These are phyloP conservation scores for Cheirogaleus major DNA, from an alignment of 2,797 vertebrate genomes.

Conservation along the genomic window DNA sequence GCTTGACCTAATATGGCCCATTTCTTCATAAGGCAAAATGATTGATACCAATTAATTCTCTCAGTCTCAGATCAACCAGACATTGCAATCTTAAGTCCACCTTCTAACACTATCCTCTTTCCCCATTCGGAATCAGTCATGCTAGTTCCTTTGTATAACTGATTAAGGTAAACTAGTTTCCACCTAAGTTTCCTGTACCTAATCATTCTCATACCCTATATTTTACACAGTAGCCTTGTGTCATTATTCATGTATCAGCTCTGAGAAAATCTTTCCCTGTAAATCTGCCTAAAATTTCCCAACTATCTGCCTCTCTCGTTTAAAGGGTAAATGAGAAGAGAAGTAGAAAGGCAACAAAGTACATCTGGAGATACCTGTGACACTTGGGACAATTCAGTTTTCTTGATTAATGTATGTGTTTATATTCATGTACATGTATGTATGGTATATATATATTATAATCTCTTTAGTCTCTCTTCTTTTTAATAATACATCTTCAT, in stretches of 20 bases:
- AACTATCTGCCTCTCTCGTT: fast-evolving
- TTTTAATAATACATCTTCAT: background rate
- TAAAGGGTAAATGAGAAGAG: background rate
- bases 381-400: background rate
- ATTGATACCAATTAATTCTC: background rate
- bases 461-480: background rate
- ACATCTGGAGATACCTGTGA: background rate
- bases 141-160: background rate
- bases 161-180: background rate
- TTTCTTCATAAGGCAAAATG: background rate
- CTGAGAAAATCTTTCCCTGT: background rate
- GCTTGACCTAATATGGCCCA: background rate
- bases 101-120: background rate
- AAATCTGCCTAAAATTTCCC: background rate
- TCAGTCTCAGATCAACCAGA: background rate
- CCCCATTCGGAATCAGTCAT: background rate
- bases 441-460: background rate
- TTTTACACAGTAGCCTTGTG: background rate
- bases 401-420: background rate
- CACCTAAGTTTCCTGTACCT: background rate
- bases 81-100: background rate
- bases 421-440: background rate
- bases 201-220: background rate
- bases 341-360: background rate
- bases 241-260: background rate